Evolutionary conservation across 2,797 vertebrate genomes (phyloP), one percentile per base, ranked within the genome.

Genomic region (Myotis findleyi): DNA sequence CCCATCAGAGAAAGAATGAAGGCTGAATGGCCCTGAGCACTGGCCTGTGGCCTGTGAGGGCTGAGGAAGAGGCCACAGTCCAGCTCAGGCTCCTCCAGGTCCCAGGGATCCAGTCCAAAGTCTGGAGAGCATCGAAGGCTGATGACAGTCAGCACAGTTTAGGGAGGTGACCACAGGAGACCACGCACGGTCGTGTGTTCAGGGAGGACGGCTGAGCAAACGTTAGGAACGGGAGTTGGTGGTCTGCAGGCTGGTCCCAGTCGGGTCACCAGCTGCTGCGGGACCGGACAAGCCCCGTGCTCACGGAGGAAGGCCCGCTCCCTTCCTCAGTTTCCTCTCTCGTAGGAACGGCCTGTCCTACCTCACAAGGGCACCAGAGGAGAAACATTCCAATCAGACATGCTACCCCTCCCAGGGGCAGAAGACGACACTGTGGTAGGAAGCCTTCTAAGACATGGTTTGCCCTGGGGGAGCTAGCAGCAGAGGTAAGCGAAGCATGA

Each of bases 161-260:
- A 20, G 0, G 2, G 0, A 80, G 30, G 76, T 6, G 5, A 30
- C 18, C 16, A 25, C 44, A 21, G 0, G 0, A 25, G 30, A 59
- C 14, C 36, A 30, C 0, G 25, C 44, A 30, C 1, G 2, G 64
- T 8, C 57, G 2, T 25, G 10, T 21, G 16, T 5, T 41, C 49
- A 30, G 27, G 44, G 38, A 16, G n/a, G 13, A 2, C 7, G 0
- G 20, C 23, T 17, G 33, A 21, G 33, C 9, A 2, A 6, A 71
- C 44, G 41, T 9, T 51, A 47, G 79, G 68, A 81, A 62, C 0
- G 3, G 66, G 10, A 33, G 38, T 1, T 5, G 30, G 30, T 12
- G n/a, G 20, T 38, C n/a, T 8, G 23, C 38, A 30, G 1, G 6
- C 7, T 23, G n/a, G 47, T 20, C 23, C 76, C 62, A 59, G 41